phyloP scores from a whole-genome alignment of 2,797 vertebrate species.

The Remorina albescens region DNA sequence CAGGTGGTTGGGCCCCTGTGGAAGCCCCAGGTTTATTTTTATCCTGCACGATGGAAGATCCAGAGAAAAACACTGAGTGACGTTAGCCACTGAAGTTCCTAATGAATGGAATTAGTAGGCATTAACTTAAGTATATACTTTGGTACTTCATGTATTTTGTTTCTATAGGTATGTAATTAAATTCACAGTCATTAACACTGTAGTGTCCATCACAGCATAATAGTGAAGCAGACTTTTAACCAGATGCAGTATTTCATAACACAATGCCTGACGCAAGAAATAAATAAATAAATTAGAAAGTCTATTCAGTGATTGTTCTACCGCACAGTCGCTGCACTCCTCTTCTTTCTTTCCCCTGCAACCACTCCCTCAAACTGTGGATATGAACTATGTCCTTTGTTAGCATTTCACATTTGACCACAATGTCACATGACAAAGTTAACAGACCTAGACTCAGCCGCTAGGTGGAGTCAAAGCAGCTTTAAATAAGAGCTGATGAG shows the following conservation, averaged over 20 bases:
- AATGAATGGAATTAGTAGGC: background rate
- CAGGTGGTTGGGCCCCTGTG: constrained; percentile 38
- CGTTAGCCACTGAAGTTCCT: background rate
- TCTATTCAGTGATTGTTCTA: background rate
- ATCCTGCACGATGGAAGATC: constrained; percentile 50
- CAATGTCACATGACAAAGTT: constrained; percentile 34
- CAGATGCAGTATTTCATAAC: background rate
- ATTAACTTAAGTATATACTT: background rate
- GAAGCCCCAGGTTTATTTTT: constrained; percentile 60
- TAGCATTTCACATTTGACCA: constrained; percentile 30
- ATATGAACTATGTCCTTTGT: constrained; percentile 41
- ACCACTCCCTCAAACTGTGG: constrained; percentile 7
- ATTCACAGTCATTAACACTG: background rate
- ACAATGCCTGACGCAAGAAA: background rate
- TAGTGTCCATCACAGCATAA: no score
- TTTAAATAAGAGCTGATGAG: background rate
- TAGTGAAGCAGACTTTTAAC: no score
- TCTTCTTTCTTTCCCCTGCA: background rate
- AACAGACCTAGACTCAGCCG: constrained; percentile 6
- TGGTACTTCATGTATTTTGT: background rate
- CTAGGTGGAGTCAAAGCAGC: constrained; percentile 47
- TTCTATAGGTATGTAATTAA: background rate
- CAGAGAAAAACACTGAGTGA: constrained; percentile 47
- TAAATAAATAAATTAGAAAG: background rate
- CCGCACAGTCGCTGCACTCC: background rate